Evolutionary conservation across 1,140 invertebrate genomes (phyloP).

Genomic region (Trachymyrmex septentrionalis): DNA sequence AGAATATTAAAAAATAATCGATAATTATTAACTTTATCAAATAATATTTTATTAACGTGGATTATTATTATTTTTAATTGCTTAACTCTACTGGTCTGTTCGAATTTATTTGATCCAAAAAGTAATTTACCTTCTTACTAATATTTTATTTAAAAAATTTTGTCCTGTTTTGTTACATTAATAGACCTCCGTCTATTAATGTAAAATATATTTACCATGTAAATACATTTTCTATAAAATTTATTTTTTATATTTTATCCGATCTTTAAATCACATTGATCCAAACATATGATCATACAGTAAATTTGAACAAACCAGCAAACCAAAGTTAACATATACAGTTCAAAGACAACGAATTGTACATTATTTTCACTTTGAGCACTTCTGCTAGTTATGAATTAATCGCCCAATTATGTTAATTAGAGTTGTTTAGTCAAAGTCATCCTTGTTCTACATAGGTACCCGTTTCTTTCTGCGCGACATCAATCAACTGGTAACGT

Average conservation of each 20-base stretch:
- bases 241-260: too few relatives aligned
- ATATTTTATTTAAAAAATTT: too few relatives aligned
- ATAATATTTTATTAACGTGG: background rate
- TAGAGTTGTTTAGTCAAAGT: background rate
- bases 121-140: too few relatives aligned
- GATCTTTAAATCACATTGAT: too few relatives aligned
- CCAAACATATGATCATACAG: too few relatives aligned
- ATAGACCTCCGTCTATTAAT: too few relatives aligned
- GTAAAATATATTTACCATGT: too few relatives aligned
- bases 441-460: background rate
- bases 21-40: background rate
- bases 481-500: background rate
- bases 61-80: background rate
- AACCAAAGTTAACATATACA: background rate
- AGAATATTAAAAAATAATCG: background rate
- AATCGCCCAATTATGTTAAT: background rate
- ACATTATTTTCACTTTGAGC: background rate
- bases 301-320: too few relatives aligned
- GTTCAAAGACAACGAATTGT: background rate
- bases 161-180: too few relatives aligned
- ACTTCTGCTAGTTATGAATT: background rate
- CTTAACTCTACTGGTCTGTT: too few relatives aligned
- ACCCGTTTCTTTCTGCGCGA: slow-evolving; percentile 21
- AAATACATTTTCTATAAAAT: too few relatives aligned
- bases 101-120: too few relatives aligned